Evolutionary conservation across 1,140 invertebrate genomes (phyloP).

Genomic region (Lordiphosa collinella): DNA sequence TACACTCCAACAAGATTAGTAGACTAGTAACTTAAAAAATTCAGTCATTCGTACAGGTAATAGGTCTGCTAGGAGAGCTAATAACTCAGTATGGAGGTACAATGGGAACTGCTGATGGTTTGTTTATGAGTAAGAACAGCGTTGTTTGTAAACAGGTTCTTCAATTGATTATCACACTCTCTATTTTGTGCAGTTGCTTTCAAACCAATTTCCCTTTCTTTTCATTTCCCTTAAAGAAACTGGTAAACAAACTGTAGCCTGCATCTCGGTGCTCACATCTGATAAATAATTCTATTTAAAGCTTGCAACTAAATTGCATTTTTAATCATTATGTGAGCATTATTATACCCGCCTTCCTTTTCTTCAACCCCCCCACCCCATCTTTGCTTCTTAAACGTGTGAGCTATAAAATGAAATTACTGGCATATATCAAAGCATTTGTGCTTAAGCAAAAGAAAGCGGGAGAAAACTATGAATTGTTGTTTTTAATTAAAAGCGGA

Average conservation of each 20-base stretch:
- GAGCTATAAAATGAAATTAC: conserved; percentile 64
- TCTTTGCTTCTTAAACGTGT: conserved; percentile 11
- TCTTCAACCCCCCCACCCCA: neutral
- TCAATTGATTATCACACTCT: too few species aligned
- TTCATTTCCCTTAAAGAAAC: too few species aligned
- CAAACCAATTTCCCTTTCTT: too few species aligned
- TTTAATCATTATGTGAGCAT: conserved; percentile 54
- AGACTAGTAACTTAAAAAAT: too few species aligned
- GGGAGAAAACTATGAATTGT: conserved; percentile 27
- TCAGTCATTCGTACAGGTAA: too few species aligned
- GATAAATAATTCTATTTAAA: conserved; percentile 56
- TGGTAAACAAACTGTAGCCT: neutral
- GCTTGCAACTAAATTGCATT: conserved; percentile 57
- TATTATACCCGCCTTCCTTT: conserved; percentile 13
- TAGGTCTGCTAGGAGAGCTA: too few species aligned
- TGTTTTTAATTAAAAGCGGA: conserved; percentile 70
- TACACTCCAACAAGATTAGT: too few species aligned
- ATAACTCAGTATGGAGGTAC: too few species aligned
- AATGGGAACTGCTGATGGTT: too few species aligned
- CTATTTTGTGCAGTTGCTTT: too few species aligned
- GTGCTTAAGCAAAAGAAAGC: conserved; percentile 27
- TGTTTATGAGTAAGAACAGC: too few species aligned
- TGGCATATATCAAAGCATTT: conserved; percentile 47
- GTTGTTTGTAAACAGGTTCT: too few species aligned
- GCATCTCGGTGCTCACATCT: neutral